These are phyloP conservation scores for Poecile atricapillus DNA, from an alignment of 2,113 vertebrate genomes.

Conservation along the genomic window DNA sequence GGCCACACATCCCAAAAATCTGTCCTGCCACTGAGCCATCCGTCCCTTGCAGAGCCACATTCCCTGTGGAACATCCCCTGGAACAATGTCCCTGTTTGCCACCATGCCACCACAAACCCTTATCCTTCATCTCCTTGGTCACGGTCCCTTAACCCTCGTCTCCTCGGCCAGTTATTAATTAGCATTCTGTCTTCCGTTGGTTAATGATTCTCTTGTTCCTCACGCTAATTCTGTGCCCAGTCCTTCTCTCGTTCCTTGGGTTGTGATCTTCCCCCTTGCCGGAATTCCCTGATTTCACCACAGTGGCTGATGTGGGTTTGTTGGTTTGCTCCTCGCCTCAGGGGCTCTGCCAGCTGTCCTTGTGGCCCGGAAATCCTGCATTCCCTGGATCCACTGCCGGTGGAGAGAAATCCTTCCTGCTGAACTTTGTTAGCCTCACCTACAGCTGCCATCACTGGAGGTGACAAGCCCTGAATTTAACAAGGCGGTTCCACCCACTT, in stretches of 20 bases:
- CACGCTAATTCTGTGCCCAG: rapidly evolving
- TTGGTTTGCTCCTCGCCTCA: rapidly evolving
- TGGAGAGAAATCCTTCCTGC: too few relatives aligned
- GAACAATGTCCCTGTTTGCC: background rate
- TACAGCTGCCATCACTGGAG: rapidly evolving
- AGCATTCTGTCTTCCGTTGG: too few relatives aligned
- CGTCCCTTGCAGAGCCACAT: background rate
- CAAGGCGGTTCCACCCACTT: background rate
- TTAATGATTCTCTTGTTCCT: background rate
- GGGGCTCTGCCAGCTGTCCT: rapidly evolving
- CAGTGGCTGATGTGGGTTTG: rapidly evolving
- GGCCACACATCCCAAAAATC: background rate
- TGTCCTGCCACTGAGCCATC: rapidly evolving
- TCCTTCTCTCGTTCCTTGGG: rapidly evolving
- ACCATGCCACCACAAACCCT: background rate
- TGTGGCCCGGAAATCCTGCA: rapidly evolving
- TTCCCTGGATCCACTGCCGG: rapidly evolving
- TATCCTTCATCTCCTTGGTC: background rate
- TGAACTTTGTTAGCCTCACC: rapidly evolving
- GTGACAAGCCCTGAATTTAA: rapidly evolving
- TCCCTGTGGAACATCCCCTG: background rate
- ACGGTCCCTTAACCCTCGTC: background rate
- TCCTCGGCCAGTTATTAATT: background rate
- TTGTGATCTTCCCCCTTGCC: background rate
- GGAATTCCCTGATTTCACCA: background rate